These are phyloP conservation scores for Contarinia nasturtii DNA, from an alignment of 1,140 invertebrate genomes.

Conservation along the genomic window DNA sequence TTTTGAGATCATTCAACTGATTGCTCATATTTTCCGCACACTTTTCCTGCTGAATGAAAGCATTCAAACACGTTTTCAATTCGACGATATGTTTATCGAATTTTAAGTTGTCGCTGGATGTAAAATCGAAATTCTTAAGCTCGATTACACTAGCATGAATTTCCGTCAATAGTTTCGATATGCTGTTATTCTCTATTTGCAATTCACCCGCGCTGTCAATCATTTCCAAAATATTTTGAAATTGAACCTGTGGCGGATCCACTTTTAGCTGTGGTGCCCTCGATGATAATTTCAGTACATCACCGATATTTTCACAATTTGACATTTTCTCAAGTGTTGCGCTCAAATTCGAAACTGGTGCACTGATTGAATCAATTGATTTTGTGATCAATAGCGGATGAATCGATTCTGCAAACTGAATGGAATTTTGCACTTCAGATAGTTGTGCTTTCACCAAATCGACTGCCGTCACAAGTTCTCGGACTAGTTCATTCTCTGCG, in stretches of 20 bases:
- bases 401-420: background rate
- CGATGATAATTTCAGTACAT: too few relatives aligned
- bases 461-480: background rate
- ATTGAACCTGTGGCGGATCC: too few relatives aligned
- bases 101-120: too few relatives aligned
- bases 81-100: background rate
- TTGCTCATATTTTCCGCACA: background rate
- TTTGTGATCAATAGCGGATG: background rate
- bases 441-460: background rate
- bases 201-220: too few relatives aligned
- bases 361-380: background rate
- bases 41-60: background rate
- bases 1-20: background rate
- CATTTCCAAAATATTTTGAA: too few relatives aligned
- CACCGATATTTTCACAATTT: too few relatives aligned
- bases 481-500: background rate
- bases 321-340: background rate
- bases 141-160: too few relatives aligned
- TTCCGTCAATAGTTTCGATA: too few relatives aligned
- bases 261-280: too few relatives aligned
- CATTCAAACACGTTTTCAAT: background rate
- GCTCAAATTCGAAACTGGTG: background rate
- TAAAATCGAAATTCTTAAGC: too few relatives aligned
- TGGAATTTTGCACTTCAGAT: background rate
- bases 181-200: too few relatives aligned